Conservation (phyloP, 1,140 invertebrate species). For the Drosophila oshimai region DNA sequence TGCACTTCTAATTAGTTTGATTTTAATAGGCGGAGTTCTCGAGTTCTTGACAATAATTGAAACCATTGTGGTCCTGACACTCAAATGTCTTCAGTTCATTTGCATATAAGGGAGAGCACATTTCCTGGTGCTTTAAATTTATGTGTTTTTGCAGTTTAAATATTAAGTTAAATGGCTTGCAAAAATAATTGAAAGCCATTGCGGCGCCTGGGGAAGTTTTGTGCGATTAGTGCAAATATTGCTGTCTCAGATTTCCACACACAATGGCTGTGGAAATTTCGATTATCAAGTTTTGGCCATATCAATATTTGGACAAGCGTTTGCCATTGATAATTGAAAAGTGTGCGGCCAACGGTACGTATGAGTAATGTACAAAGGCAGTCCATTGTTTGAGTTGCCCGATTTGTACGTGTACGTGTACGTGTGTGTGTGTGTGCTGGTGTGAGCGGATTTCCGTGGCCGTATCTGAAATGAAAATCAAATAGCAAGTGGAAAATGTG, state of each 20-base stretch:
- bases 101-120: conserved; percentile 7
- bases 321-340: conserved; percentile 56
- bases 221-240: conserved; percentile 33
- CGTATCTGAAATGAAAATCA: conserved; percentile 55
- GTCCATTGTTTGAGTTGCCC: conserved; percentile 43
- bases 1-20: conserved; percentile 37
- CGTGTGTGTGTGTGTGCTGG: background rate
- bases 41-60: conserved; percentile 31
- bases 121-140: conserved; percentile 12
- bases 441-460: conserved; percentile 28
- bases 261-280: conserved; percentile 21
- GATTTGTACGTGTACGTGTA: background rate
- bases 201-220: background rate
- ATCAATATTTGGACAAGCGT: conserved; percentile 55
- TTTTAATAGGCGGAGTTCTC: conserved; percentile 33
- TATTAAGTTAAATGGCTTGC: conserved; percentile 27
- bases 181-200: conserved; percentile 33
- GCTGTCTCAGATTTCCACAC: conserved; percentile 22
- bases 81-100: conserved; percentile 14
- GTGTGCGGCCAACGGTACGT: conserved; percentile 44
- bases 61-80: conserved; percentile 2
- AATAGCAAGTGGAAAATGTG: conserved; percentile 26
- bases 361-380: conserved; percentile 37
- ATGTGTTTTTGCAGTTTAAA: conserved; percentile 14
- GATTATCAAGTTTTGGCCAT: conserved; percentile 46